Evolutionary conservation across 1,140 invertebrate species (phyloP).

Genomic region (Frieseomelitta varia): DNA sequence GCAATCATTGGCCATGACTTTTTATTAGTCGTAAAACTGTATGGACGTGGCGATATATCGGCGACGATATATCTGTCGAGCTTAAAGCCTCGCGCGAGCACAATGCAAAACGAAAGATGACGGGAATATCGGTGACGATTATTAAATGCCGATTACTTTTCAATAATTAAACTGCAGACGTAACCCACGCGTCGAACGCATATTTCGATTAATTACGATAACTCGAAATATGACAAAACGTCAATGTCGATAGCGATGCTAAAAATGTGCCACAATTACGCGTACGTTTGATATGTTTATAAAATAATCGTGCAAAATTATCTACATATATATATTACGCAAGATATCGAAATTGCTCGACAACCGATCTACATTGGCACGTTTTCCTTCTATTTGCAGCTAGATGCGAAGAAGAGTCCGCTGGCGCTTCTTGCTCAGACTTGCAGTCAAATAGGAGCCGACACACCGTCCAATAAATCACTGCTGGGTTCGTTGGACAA

Average conservation of each 20-base stretch:
- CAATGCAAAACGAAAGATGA: not conserved
- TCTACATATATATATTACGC: not conserved
- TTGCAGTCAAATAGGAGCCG: conserved; percentile 97
- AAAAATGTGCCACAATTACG: not conserved
- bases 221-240: not conserved
- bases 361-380: not conserved
- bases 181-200: not conserved
- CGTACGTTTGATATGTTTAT: not conserved
- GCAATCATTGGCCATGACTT: not conserved
- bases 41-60: not conserved
- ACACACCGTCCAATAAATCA: conserved; percentile 87
- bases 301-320: too few relatives aligned
- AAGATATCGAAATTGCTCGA: too few relatives aligned
- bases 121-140: not conserved
- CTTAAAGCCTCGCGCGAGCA: not conserved
- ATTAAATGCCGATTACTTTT: not conserved
- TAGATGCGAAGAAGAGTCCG: conserved; percentile 97
- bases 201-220: not conserved
- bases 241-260: too few relatives aligned
- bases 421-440: conserved; percentile 96
- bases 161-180: not conserved
- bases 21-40: conserved; percentile 1
- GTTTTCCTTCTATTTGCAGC: conserved; percentile 84
- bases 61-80: not conserved
- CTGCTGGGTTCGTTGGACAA: conserved; percentile 84